A percentile compares a stretch with the other conserved stretches of the same genome.
phyloP scores from a whole-genome alignment of 2,888 invertebrate genomes.

The Rhagium mordax region DNA sequence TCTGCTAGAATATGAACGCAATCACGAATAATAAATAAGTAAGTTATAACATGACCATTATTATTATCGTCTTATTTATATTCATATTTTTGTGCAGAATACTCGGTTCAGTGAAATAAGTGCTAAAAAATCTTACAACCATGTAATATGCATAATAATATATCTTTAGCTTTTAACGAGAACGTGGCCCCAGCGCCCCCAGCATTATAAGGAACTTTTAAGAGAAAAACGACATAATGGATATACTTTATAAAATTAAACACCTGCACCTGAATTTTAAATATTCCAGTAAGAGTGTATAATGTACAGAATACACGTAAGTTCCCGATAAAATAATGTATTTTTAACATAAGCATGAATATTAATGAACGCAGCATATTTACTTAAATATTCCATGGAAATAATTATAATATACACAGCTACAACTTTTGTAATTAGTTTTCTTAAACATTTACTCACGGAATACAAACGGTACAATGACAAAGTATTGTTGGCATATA shows the following conservation, averaged over 20 bases:
- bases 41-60: too few relatives aligned
- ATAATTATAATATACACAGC: neutral
- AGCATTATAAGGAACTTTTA: neutral
- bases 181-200: neutral
- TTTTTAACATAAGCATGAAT: neutral
- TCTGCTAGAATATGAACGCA: too few relatives aligned
- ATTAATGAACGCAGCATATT: neutral
- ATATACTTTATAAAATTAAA: neutral
- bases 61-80: too few relatives aligned
- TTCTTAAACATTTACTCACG: too few relatives aligned
- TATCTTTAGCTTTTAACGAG: neutral
- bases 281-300: neutral
- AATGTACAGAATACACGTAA: neutral
- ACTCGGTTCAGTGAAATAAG: too few relatives aligned
- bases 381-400: neutral
- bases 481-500: too few relatives aligned
- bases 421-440: neutral
- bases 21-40: too few relatives aligned
- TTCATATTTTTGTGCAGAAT: too few relatives aligned
- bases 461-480: too few relatives aligned
- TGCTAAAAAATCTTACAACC: too few relatives aligned
- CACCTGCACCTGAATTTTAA: neutral
- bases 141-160: neutral
- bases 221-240: neutral
- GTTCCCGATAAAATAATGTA: neutral